A percentile compares a stretch with the other conserved stretches of the same genome.
These are phyloP conservation scores for Brachionus paranguensis DNA, from an alignment of 1,140 invertebrate genomes.

Conservation along the genomic window DNA sequence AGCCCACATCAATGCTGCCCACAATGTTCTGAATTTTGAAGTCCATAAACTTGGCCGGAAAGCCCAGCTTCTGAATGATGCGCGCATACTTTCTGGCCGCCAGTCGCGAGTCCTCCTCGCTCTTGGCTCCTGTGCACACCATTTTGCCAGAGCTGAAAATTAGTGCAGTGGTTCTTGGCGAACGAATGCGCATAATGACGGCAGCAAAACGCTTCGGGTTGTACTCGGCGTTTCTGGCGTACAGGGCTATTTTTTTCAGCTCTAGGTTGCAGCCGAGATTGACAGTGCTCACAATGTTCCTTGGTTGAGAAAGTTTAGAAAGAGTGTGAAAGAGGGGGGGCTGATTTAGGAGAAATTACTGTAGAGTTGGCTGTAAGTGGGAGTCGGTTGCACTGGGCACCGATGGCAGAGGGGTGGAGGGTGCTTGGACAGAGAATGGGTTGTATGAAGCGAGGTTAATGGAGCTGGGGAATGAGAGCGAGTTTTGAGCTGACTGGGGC, in stretches of 20 bases:
- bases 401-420: neutral
- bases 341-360: neutral
- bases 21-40: constrained; percentile 99
- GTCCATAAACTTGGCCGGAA: constrained; percentile 95
- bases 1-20: constrained; percentile 97
- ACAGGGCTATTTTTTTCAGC: constrained; percentile 81
- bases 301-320: neutral
- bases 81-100: constrained; percentile 97
- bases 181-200: constrained; percentile 98
- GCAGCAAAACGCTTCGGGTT: constrained; percentile 99
- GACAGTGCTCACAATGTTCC: constrained; percentile 83
- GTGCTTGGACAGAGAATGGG: constrained; percentile 9
- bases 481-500: neutral
- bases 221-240: constrained; percentile 98
- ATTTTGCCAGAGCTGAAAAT: constrained; percentile 99
- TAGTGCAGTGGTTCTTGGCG: constrained; percentile 93
- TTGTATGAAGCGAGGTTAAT: constrained; percentile 1
- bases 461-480: neutral
- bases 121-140: constrained; percentile 99
- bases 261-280: constrained; percentile 74
- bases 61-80: constrained; percentile 97
- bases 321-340: neutral
- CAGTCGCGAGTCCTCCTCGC: constrained; percentile 90
- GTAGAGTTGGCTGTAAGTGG: constrained; percentile 26
- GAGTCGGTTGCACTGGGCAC: neutral